Conservation (phyloP, 1,140 invertebrate species). For the Caerostris extrusa region DNA sequence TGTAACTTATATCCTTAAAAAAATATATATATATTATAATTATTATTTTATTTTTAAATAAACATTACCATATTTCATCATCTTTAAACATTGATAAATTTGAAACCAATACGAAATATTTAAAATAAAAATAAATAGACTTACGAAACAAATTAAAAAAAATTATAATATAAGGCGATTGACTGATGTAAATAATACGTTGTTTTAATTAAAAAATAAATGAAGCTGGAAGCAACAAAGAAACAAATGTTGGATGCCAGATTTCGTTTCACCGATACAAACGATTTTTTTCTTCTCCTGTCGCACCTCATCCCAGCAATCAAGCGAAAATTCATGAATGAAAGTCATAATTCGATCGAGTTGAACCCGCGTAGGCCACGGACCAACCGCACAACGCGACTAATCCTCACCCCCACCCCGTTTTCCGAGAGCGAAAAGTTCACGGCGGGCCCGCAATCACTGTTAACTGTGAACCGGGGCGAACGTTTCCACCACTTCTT, state of each 20-base stretch:
- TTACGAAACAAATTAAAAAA: no score
- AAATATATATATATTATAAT: no score
- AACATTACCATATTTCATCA: no score
- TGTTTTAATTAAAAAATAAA: no score
- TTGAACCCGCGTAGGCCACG: constrained; percentile 17
- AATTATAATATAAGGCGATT: no score
- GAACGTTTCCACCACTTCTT: not conserved
- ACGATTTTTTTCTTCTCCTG: not conserved
- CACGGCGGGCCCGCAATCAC: not conserved
- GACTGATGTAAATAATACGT: no score
- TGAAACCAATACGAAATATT: no score
- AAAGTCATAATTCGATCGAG: constrained; percentile 27
- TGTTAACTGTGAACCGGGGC: constrained; percentile 3
- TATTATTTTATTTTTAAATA: no score
- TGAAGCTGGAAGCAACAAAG: not conserved
- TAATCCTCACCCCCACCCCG: not conserved
- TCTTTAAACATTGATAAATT: no score
- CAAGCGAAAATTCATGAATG: constrained; percentile 14
- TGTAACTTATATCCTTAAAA: no score
- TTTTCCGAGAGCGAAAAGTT: not conserved
- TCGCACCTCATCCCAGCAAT: not conserved
- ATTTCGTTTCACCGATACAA: not conserved
- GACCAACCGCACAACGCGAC: constrained; percentile 1
- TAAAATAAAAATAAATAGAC: no score
- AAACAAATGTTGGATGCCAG: not conserved